Base-by-base conservation (phyloP, 2,888 invertebrate species). In the Nemapogon koenigi region DNA sequence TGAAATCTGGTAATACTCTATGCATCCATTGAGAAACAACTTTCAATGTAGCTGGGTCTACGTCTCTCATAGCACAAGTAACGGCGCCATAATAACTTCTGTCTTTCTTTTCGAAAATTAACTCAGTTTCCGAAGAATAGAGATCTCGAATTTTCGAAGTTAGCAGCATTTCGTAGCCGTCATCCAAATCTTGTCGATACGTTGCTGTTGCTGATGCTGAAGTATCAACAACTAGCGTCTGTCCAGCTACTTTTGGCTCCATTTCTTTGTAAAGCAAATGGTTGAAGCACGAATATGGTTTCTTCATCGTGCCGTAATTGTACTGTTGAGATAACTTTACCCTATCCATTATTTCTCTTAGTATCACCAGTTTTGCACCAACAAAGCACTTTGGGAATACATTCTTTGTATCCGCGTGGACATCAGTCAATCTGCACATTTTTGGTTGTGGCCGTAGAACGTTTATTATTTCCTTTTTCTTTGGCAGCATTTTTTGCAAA, bases 351-450 rank as follows among this genome's bases (percentile, higher is more conserved):
- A 76, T 50, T 45, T 71, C 68, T 31, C 75, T 55, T 35, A 67
- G 46, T 16, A 76, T 52, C 6, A 64, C 49, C 11, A 76, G 53
- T 46, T 60, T 70, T 14, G 76, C 64, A 18, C 78, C 78, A 38
- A 66, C 56, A 44, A 78, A 78, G 46, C 76, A 78, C 47, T 56
- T 56, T 7, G 78, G 78, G 40, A 78, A 78, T 6, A 73, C 69
- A 43, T 47, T 62, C 42, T 78, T 78, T 2, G 78, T 68, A 45
- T 76, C 76, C 14, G 56, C 46, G 43, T 78, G 78, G 16, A 78
- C 51, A 49, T 72, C 67, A 48, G 59, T 55, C 14, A 78, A 57
- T 33, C 60, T 57, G 39, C 56, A 59, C 47, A 64, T 44, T 46
- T 52, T 60, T 2, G 46, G 40, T 43, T 41, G 57, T 38, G 7